A percentile compares a stretch with the other conserved stretches of the same genome.
These are phyloP conservation scores for Folsomia candida DNA, from an alignment of 2,888 invertebrate genomes.

Conservation along the genomic window DNA sequence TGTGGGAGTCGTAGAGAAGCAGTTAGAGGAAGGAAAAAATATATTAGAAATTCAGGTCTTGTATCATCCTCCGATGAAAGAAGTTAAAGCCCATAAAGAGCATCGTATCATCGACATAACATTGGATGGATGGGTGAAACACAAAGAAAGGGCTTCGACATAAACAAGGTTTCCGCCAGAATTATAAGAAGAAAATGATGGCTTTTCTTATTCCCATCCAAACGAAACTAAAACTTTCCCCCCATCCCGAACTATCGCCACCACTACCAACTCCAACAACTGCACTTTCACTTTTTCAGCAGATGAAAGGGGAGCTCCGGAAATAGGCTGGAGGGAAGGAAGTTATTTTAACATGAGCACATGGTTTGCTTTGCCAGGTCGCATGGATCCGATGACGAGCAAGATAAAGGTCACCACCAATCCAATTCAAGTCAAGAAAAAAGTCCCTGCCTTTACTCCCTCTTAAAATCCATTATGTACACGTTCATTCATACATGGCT, in stretches of 20 bases:
- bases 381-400: conserved; percentile 6
- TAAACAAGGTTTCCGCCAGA: conserved; percentile 12
- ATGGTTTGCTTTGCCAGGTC: conserved; percentile 11
- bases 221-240: background rate
- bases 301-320: background rate
- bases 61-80: conserved; percentile 46
- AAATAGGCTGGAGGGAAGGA: conserved; percentile 20
- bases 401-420: conserved; percentile 9
- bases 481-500: background rate
- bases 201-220: conserved; percentile 13
- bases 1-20: background rate
- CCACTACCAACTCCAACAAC: background rate
- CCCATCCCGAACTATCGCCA: background rate
- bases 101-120: conserved; percentile 19
- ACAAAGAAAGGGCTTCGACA: conserved; percentile 13
- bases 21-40: conserved; percentile 24
- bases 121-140: conserved; percentile 16
- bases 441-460: background rate
- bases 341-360: conserved; percentile 17
- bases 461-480: background rate
- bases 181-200: conserved; percentile 19
- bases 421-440: too few relatives aligned
- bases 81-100: conserved; percentile 36
- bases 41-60: conserved; percentile 42
- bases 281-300: background rate